These are phyloP conservation scores for Drosophila kanapiae DNA, from an alignment of 1,140 invertebrate genomes.

Conservation along the genomic window DNA sequence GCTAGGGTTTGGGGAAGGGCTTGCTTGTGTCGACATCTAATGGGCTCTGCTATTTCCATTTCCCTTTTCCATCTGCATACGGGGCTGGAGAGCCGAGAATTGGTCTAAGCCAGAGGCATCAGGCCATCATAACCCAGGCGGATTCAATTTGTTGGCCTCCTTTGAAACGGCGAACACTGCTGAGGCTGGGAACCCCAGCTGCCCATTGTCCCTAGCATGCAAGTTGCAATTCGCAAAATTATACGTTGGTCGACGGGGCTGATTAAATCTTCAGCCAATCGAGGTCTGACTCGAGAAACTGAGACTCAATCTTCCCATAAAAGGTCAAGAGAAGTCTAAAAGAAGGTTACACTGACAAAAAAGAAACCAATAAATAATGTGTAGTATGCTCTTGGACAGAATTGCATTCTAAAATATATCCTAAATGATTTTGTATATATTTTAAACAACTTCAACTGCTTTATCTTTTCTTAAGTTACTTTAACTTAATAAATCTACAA, in stretches of 20 bases:
- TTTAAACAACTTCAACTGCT: no score
- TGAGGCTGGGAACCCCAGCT: constrained; percentile 17
- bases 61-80: constrained; percentile 25
- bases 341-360: background rate
- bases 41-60: constrained; percentile 32
- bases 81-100: background rate
- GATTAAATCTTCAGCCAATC: constrained; percentile 39
- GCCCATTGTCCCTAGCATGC: constrained; percentile 41
- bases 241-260: constrained; percentile 45
- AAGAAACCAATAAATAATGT: no score
- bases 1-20: constrained; percentile 19
- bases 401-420: background rate
- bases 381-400: background rate
- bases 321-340: constrained; percentile 44
- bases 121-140: constrained; percentile 54
- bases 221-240: constrained; percentile 51
- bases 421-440: no score
- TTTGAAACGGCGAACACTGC: constrained; percentile 10
- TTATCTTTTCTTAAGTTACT: no score
- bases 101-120: constrained; percentile 44
- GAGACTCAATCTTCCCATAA: constrained; percentile 29
- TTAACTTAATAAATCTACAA: no score
- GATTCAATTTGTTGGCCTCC: constrained; percentile 65
- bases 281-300: constrained; percentile 13
- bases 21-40: constrained; percentile 53